Conservation (phyloP, 53 echinoderm and acorn worm species). For the Luidia sarsii region DNA sequence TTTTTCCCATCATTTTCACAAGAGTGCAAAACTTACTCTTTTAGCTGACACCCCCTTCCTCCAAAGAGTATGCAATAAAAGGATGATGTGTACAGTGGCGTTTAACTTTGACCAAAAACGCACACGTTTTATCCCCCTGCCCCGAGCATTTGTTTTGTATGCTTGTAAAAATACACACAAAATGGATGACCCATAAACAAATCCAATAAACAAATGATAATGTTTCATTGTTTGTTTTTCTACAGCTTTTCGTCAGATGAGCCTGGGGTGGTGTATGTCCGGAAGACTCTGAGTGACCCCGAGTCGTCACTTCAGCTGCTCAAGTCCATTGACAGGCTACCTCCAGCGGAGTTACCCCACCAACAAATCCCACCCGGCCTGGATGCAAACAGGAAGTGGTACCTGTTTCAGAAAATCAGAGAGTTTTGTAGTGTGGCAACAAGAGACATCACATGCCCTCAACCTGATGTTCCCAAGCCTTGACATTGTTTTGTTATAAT, state of each 20-base stretch:
- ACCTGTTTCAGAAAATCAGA: slow-evolving; percentile 1
- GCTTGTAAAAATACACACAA: too few relatives aligned
- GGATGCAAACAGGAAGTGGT: slow-evolving; percentile 16
- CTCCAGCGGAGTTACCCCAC: not conserved
- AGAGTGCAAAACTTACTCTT: too few relatives aligned
- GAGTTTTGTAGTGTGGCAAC: not conserved
- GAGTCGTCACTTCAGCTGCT: not conserved
- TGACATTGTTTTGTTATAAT: too few relatives aligned
- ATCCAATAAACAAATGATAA: not conserved
- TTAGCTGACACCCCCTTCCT: too few relatives aligned
- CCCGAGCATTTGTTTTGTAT: too few relatives aligned
- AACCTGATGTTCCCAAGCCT: not conserved
- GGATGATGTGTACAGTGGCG: too few relatives aligned
- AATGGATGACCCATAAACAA: too few relatives aligned
- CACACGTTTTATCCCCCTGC: too few relatives aligned
- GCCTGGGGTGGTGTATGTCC: not conserved
- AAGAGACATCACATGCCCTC: not conserved
- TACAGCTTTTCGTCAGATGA: slow-evolving; percentile 12
- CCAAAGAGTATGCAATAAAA: too few relatives aligned
- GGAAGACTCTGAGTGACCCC: not conserved
- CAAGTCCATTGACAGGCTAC: not conserved
- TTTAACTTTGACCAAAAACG: too few relatives aligned
- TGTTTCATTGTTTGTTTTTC: too few relatives aligned
- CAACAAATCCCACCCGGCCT: slow-evolving; percentile 5
- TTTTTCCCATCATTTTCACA: too few relatives aligned